A percentile compares a stretch with the other conserved stretches of the same genome.
These are phyloP conservation scores for Cavia porcellus DNA, from an alignment of 2,113 vertebrate genomes.

Conservation along the genomic window DNA sequence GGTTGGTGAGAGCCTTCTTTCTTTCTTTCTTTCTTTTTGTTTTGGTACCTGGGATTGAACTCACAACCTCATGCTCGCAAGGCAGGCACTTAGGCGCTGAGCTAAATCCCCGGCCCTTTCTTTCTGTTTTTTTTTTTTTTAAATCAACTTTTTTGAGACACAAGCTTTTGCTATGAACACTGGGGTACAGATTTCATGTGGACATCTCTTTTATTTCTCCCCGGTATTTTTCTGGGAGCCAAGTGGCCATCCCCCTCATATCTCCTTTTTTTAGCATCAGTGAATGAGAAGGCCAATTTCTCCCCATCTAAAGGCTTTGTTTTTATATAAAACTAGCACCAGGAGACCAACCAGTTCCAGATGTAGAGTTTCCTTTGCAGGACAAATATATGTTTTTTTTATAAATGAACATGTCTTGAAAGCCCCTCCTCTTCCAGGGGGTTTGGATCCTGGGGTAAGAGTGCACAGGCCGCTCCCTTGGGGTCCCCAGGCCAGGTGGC, in stretches of 20 bases:
- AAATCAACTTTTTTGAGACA: neutral
- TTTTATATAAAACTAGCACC: conserved; percentile 17
- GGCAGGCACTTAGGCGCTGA: too few relatives aligned
- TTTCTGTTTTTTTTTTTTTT: neutral
- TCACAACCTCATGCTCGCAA: too few relatives aligned
- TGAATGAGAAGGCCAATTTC: conserved; percentile 1
- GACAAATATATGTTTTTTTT: neutral
- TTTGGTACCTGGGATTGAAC: too few relatives aligned
- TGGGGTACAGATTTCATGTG: neutral
- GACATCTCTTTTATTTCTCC: neutral
- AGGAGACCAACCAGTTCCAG: neutral
- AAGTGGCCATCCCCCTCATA: neutral
- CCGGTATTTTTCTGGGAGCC: neutral
- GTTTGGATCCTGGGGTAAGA: neutral
- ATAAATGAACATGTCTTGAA: conserved; percentile 23
- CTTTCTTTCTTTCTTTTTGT: too few relatives aligned
- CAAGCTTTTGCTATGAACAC: neutral
- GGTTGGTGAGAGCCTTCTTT: neutral
- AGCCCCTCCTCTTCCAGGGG: neutral
- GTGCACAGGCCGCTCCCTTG: neutral
- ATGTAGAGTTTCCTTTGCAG: conserved; percentile 13
- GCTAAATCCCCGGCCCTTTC: too few relatives aligned
- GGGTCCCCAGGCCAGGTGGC: neutral
- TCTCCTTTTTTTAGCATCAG: neutral
- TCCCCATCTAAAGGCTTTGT: neutral